Base-by-base conservation (phyloP, 2,888 invertebrate genomes). In the Heteromurus nitidus region DNA sequence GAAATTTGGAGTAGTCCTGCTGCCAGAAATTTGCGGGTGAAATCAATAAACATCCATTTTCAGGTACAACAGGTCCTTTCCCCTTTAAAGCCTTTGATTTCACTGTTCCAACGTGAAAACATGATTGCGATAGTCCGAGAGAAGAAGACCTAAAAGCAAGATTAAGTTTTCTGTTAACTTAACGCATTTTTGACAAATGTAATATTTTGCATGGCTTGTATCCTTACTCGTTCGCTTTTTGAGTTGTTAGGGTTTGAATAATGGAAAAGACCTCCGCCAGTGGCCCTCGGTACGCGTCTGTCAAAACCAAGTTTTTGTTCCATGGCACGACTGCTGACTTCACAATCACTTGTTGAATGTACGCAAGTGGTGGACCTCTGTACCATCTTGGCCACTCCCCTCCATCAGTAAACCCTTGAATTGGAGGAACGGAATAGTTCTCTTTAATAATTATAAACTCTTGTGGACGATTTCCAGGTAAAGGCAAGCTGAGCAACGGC, bases 11-110 rank as follows among this genome's bases (percentile, higher is more conserved):
- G 31, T 93, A 90, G 89, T 95, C 95, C 88, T 95, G 94, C 87
- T 94, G 93, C 98, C 98, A 98, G 80, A 98, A 92, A 90, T 96
- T 97, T 5, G 96, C 97, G 0, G 98, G 98, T 0, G 98, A 98
- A 9, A 98, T 90, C 47, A 96, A 91, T 28, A 98, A 91, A 89
- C 98, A 98, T 89, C 94, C 95, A 89, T 96, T 98, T 89, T 97
- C 95, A 0, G 98, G 98, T 84, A 98, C 91, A 74, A 95, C 91
- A 22, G 86, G 81, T 42, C 82, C 76, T 65, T 87, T 91, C 44
- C 93, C 92, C 81, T 92, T 91, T 84, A 92, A 91, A 2, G 89
- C 88, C 86, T 92, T 91, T 67, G 89, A 91, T 88, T 94, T 94
- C 5, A 95, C 92, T 80, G 93, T 93, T 89, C 80, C 91, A 88